Evolutionary conservation across 2,797 vertebrate species (phyloP), one percentile per base, ranked within the genome.

Genomic region (Hephaestus fuliginosus): DNA sequence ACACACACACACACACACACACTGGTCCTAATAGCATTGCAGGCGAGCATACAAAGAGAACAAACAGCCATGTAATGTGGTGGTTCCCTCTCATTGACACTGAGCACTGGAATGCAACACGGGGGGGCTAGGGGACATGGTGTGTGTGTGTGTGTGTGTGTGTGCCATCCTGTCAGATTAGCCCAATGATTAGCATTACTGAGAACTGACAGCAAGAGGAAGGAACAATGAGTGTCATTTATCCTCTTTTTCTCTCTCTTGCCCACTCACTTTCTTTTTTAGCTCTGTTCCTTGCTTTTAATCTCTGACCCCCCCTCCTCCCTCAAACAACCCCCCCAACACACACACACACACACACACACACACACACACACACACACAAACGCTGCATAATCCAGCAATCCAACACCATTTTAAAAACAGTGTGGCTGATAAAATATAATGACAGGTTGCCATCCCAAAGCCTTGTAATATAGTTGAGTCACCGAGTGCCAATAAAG

Each of bases 51-150:
- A 95, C 94, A 96, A 95, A 94, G 91, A 85, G 94, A 95, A 95
- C 95, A 95, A 96, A 96, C 95, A 95, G 85, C 94, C 95, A 95
- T 96, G 95, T 96, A 95, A 96, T 95, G 90, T 90, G 86, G 88
- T 70, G 73, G 93, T 94, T 95, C 91, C 93, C 90, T 93, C 90
- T 90, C 81, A 92, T 93, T 95, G 95, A 95, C 92, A 94, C 80
- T 70, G 89, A 91, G 90, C 91, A 89, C 86, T 91, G 94, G 95
- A 95, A 95, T 95, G 93, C 87, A 88, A 86, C 85, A 66, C 39
- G 14, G 80, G 78, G 83, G 74, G 36, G n/a, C 5, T 0, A 17
- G 44, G 49, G 28, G n/a, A 56, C 62, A 61, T 46, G 33, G 49
- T 39, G 65, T 22, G 33, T 60, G 63, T 58, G 65, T 66, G 71